Percentiles rank a stretch among this genome's conserved stretches.
These are phyloP conservation scores for Liasis olivaceus DNA, from an alignment of 2,797 vertebrate genomes.

Conservation along the genomic window DNA sequence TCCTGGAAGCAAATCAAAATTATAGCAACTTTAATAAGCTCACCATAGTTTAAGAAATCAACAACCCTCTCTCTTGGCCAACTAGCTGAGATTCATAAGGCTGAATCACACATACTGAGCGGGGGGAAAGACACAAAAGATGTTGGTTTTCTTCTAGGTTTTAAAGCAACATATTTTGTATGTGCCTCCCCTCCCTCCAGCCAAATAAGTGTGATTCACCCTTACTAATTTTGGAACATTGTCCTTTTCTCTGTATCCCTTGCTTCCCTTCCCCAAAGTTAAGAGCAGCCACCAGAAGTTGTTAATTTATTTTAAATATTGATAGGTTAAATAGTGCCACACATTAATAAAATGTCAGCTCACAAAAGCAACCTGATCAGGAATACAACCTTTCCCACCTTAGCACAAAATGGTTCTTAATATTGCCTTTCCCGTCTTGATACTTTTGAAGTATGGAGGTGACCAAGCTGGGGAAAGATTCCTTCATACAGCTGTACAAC, in stretches of 20 bases:
- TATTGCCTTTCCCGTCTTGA: no score
- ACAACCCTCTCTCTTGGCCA: background rate
- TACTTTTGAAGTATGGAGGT: no score
- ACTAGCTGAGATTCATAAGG: background rate
- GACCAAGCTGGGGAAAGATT: no score
- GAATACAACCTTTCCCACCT: no score
- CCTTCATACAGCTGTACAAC: background rate
- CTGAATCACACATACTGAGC: background rate
- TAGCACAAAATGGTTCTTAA: no score
- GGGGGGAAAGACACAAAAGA: background rate
- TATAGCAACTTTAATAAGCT: background rate
- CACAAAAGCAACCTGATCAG: no score
- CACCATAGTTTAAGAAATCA: background rate
- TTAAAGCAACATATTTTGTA: background rate
- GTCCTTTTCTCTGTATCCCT: background rate
- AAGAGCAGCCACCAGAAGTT: background rate
- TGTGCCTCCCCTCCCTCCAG: background rate
- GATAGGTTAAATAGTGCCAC: background rate
- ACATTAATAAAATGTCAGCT: background rate
- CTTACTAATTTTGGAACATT: background rate
- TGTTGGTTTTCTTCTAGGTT: background rate
- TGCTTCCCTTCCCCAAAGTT: background rate
- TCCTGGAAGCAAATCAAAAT: background rate
- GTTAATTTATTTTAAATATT: background rate
- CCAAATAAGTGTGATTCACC: background rate